Conservation (phyloP, 2,113 vertebrate species). For the Elephas maximus region DNA sequence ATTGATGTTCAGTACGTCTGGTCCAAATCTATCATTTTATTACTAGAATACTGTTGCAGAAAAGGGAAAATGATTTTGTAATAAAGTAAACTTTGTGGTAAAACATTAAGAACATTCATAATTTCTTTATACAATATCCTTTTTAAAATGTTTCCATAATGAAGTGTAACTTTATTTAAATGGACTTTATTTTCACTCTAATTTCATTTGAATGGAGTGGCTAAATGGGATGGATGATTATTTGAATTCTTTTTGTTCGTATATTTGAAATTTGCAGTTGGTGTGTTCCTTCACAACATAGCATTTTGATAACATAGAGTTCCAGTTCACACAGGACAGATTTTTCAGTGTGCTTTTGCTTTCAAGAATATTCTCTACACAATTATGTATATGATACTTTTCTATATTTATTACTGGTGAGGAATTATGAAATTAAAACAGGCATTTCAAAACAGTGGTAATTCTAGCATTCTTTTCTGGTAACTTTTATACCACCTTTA, state of each 20-base stretch:
- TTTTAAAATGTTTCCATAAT: conserved; percentile 46
- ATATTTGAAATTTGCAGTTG: conserved; percentile 48
- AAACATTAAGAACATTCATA: conserved; percentile 35
- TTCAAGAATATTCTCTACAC: background rate
- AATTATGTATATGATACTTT: background rate
- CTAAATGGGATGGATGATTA: background rate
- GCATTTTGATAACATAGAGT: conserved; percentile 40
- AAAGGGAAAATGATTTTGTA: background rate
- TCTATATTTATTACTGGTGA: background rate
- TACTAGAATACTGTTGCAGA: conserved; percentile 34
- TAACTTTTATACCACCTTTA: conserved; percentile 12
- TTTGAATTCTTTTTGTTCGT: conserved; percentile 22
- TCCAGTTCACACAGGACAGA: background rate
- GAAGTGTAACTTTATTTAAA: conserved; percentile 14
- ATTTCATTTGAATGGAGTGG: conserved; percentile 43
- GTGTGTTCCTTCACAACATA: conserved; percentile 29
- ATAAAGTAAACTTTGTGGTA: conserved; percentile 40
- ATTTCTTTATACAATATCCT: conserved; percentile 20
- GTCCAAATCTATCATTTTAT: conserved; percentile 1
- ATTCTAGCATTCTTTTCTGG: conserved; percentile 38
- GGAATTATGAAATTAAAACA: conserved; percentile 36
- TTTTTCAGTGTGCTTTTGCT: conserved; percentile 26
- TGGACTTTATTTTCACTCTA: background rate
- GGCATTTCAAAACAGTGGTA: conserved; percentile 36
- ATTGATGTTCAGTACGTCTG: conserved; percentile 5